Evolutionary conservation across 2,113 vertebrate species (phyloP).

Genomic region (Pitta sordida): DNA sequence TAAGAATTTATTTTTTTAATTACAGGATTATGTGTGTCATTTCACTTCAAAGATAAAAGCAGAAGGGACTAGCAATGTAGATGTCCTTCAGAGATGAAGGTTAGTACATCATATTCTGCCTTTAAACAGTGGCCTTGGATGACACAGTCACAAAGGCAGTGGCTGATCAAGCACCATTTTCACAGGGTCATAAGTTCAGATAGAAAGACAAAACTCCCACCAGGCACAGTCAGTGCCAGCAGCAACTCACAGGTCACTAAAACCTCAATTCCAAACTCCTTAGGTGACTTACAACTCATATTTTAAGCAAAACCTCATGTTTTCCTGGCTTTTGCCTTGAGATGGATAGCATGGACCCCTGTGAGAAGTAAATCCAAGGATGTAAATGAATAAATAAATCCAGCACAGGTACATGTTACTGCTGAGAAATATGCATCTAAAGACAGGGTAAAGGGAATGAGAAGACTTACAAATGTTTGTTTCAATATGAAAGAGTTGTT

Average conservation of each 20-base stretch:
- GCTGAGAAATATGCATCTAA: not conserved
- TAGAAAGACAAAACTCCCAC: not conserved
- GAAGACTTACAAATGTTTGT: not conserved
- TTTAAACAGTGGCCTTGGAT: not conserved
- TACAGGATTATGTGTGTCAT: not conserved
- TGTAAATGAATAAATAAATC: not conserved
- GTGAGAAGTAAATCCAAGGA: not conserved
- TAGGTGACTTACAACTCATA: not conserved
- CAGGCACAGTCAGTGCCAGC: not conserved
- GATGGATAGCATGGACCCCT: not conserved
- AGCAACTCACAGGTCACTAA: not conserved
- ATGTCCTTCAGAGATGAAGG: not conserved
- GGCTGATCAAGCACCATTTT: not conserved
- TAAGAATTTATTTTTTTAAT: not conserved
- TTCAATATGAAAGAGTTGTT: not conserved
- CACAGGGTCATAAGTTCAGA: rapidly evolving
- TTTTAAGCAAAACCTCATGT: constrained; percentile 38
- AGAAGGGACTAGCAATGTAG: not conserved
- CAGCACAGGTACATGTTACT: not conserved
- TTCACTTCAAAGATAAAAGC: not conserved
- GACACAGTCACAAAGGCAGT: not conserved
- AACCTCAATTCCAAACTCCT: not conserved
- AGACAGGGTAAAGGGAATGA: not conserved
- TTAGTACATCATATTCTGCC: not conserved
- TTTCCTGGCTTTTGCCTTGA: constrained; percentile 38